Conservation (phyloP, 1,140 invertebrate species). For the Megalonaias nervosa region DNA sequence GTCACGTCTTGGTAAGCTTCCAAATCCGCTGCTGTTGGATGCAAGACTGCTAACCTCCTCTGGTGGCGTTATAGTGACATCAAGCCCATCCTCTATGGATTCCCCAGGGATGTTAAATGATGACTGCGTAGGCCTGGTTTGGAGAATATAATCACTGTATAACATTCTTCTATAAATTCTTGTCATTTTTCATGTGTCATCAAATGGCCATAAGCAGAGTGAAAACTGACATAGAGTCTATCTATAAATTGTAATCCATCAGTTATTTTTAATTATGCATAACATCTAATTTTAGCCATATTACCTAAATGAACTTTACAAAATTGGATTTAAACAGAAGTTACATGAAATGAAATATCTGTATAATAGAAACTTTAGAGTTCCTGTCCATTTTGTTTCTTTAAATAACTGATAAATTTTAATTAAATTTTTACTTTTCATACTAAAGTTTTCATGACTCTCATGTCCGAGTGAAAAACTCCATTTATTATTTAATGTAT, state of each 20-base stretch:
- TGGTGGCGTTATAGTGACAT: conserved; percentile 76
- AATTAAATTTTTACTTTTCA: too few relatives aligned
- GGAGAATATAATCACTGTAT: neutral
- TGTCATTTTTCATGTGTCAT: neutral
- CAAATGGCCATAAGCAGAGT: neutral
- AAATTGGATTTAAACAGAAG: too few relatives aligned
- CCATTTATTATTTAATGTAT: too few relatives aligned
- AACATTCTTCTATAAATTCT: neutral
- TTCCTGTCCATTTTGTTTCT: too few relatives aligned
- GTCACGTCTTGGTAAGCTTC: conserved; percentile 81
- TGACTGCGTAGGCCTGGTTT: conserved; percentile 34
- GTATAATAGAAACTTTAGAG: too few relatives aligned
- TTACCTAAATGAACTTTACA: too few relatives aligned
- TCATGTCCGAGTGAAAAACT: too few relatives aligned
- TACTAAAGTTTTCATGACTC: too few relatives aligned
- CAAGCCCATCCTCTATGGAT: conserved; percentile 58
- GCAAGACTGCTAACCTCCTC: conserved; percentile 74
- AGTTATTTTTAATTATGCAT: neutral
- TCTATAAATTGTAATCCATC: neutral
- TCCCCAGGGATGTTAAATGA: conserved; percentile 29
- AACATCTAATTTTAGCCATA: neutral
- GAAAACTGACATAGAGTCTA: neutral
- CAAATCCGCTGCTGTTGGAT: conserved; percentile 85
- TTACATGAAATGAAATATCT: too few relatives aligned
- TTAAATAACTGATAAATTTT: too few relatives aligned